A percentile compares a stretch with the other conserved stretches of the same genome.
Evolutionary conservation across 2,113 vertebrate species (phyloP).

Genomic region (Oryzias woworae): DNA sequence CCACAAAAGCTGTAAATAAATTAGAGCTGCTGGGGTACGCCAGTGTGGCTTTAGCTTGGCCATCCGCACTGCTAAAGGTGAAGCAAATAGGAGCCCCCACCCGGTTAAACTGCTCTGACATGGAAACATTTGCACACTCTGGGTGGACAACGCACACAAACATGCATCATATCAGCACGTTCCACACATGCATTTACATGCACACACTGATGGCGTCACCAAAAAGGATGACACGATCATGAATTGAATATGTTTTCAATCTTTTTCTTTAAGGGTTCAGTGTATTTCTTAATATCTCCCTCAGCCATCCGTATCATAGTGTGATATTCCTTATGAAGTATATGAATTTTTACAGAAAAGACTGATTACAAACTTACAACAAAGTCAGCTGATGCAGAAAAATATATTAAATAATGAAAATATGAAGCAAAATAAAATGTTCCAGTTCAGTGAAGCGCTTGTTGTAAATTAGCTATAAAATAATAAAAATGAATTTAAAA

Average conservation of each 20-base stretch:
- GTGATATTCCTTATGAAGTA: conserved; percentile 80
- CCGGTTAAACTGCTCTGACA: conserved; percentile 45
- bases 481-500: conserved; percentile 81
- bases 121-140: conserved; percentile 28
- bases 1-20: conserved; percentile 71
- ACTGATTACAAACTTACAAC: conserved; percentile 75
- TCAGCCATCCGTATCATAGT: conserved; percentile 79
- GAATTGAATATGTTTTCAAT: conserved; percentile 75
- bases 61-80: conserved; percentile 42
- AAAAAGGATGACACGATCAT: conserved; percentile 61
- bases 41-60: conserved; percentile 47
- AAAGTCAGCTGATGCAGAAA: conserved; percentile 77
- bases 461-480: conserved; percentile 86
- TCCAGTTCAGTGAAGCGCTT: conserved; percentile 85
- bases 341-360: conserved; percentile 81
- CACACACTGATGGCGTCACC: conserved; percentile 54
- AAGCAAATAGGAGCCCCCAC: conserved; percentile 48
- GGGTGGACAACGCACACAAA: conserved; percentile 32
- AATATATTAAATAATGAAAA: conserved; percentile 80
- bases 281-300: conserved; percentile 80
- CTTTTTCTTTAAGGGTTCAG: conserved; percentile 75
- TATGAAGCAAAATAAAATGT: conserved; percentile 80
- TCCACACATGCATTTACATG: conserved; percentile 55
- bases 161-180: conserved; percentile 41
- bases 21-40: conserved; percentile 35